Conservation (phyloP, 2,113 vertebrate species). For the Petaurus breviceps region DNA sequence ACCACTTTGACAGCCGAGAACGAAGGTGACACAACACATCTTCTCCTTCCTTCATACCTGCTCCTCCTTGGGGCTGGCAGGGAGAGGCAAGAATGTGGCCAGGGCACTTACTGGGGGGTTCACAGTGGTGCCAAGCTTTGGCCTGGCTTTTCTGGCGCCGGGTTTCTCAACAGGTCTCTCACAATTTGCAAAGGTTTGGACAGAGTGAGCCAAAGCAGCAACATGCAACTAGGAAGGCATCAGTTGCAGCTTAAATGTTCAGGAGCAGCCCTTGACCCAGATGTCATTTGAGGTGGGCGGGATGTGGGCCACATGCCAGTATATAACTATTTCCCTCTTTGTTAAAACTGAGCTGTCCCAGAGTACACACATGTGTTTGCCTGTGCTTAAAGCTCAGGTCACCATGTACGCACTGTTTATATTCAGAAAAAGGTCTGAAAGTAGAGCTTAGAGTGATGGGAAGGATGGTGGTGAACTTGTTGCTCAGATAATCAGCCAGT, state of each 20-base stretch:
- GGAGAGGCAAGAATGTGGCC: neutral
- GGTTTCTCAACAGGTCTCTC: neutral
- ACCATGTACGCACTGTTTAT: neutral
- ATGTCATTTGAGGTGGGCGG: neutral
- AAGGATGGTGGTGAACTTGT: neutral
- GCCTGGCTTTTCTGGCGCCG: neutral
- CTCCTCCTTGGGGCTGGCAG: neutral
- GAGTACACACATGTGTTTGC: neutral
- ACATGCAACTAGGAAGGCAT: neutral
- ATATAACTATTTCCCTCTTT: neutral
- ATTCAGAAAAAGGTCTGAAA: neutral
- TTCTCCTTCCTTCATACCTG: neutral
- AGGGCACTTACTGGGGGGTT: neutral
- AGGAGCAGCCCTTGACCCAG: neutral
- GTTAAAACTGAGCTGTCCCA: neutral
- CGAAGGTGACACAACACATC: constrained; percentile 85
- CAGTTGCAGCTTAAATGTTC: neutral
- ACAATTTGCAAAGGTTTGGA: neutral
- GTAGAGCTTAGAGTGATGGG: neutral
- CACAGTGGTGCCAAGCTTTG: neutral
- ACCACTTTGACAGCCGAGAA: constrained; percentile 92
- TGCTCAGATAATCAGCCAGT: neutral
- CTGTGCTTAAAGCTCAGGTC: too few species aligned
- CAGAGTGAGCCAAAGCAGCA: neutral
- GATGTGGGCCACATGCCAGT: neutral